Percentiles rank a stretch among this genome's conserved stretches.
These are phyloP conservation scores for Trichomycterus rosablanca DNA, from an alignment of 2,113 vertebrate genomes.

Conservation along the genomic window DNA sequence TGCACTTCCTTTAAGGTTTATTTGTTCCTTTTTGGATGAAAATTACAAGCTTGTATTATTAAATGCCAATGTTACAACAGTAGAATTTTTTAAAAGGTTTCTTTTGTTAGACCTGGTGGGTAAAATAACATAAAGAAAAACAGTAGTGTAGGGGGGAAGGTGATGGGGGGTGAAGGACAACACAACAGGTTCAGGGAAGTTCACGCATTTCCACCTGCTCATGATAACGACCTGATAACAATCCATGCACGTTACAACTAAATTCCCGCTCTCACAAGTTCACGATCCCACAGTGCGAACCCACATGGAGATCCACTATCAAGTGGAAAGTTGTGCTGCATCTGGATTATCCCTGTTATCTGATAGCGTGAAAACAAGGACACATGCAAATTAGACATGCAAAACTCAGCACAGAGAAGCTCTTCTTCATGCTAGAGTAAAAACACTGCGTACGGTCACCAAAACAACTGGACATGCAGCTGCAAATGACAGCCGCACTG, in stretches of 20 bases:
- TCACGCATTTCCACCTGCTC: slow-evolving; percentile 16
- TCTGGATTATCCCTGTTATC: slow-evolving; percentile 29
- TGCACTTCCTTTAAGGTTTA: slow-evolving; percentile 42
- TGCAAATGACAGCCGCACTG: too few relatives aligned
- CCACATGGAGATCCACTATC: slow-evolving; percentile 26
- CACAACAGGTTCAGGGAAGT: slow-evolving; percentile 36
- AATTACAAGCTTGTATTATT: slow-evolving; percentile 19
- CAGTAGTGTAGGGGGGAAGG: neutral
- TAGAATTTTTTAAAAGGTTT: too few relatives aligned
- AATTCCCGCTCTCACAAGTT: neutral
- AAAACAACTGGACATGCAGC: neutral
- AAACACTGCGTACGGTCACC: neutral
- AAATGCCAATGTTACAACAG: too few relatives aligned
- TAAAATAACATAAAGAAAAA: too few relatives aligned
- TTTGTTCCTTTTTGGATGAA: slow-evolving; percentile 51
- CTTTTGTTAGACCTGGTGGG: too few relatives aligned
- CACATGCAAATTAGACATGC: slow-evolving; percentile 63
- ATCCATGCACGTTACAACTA: neutral
- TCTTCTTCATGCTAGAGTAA: neutral
- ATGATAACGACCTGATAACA: slow-evolving; percentile 33
- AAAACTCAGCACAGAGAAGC: slow-evolving; percentile 55
- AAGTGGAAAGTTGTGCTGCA: slow-evolving; percentile 19
- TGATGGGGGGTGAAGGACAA: too few relatives aligned
- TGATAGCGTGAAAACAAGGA: slow-evolving; percentile 47
- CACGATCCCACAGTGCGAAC: slow-evolving; percentile 1